Percentiles rank a stretch among this genome's conserved stretches.
Evolutionary conservation across 2,797 vertebrate genomes (phyloP).

Genomic region (Coranthus polyacanthus): DNA sequence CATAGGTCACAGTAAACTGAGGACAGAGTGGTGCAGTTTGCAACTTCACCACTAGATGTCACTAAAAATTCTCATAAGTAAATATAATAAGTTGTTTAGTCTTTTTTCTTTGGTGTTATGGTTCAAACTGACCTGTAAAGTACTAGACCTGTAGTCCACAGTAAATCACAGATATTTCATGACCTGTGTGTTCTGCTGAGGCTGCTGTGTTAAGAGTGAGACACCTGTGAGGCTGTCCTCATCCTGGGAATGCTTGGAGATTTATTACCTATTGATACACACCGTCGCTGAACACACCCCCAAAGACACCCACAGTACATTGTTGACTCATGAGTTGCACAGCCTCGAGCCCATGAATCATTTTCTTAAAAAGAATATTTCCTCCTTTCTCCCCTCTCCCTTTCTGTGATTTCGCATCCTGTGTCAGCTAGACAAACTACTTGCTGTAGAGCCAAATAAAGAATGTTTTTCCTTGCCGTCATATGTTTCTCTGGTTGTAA

Average conservation of each 20-base stretch:
- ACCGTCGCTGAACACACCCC: constrained; percentile 69
- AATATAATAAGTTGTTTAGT: neutral
- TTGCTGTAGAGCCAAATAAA: constrained; percentile 77
- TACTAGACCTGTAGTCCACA: constrained; percentile 16
- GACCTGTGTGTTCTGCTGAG: constrained; percentile 71
- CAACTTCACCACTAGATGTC: too few relatives aligned
- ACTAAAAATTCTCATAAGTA: neutral
- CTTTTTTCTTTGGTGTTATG: neutral
- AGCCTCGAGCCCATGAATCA: constrained; percentile 80
- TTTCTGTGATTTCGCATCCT: constrained; percentile 78
- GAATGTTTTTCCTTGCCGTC: constrained; percentile 69
- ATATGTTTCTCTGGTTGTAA: constrained; percentile 57
- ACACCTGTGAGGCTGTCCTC: constrained; percentile 75
- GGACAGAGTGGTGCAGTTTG: too few relatives aligned
- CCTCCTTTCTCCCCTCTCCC: constrained; percentile 61
- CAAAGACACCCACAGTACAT: constrained; percentile 81
- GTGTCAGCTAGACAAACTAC: constrained; percentile 82
- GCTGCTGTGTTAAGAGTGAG: constrained; percentile 68
- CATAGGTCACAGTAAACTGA: too few relatives aligned
- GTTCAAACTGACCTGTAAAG: constrained; percentile 28
- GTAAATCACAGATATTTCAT: constrained; percentile 34
- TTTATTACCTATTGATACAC: constrained; percentile 85
- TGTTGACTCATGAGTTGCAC: constrained; percentile 85
- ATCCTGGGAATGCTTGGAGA: constrained; percentile 74
- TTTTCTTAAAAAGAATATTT: constrained; percentile 77